These are phyloP conservation scores for Bibio marci DNA, from an alignment of 2,888 invertebrate genomes.

Conservation along the genomic window DNA sequence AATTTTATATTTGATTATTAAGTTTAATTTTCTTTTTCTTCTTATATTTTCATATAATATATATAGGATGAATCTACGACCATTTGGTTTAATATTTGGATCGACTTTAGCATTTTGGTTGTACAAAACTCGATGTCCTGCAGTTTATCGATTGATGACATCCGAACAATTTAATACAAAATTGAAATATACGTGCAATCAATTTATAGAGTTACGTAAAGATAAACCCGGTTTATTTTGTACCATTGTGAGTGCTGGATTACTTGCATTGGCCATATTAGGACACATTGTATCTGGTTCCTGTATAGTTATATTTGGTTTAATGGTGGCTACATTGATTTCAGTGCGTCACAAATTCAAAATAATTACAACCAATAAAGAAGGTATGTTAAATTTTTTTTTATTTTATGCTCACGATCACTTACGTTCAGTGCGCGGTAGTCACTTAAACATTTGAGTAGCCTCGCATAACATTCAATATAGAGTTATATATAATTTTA, in stretches of 20 bases:
- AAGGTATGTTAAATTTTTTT: constrained; percentile 14
- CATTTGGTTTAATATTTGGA: constrained; percentile 22
- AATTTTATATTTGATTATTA: no score
- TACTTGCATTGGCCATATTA: constrained; percentile 19
- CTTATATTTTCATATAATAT: no score
- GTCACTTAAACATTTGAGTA: no score
- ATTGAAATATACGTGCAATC: constrained; percentile 12
- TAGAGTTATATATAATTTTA: no score
- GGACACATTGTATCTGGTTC: constrained; percentile 24
- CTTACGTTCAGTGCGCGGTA: no score
- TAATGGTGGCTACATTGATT: constrained; percentile 19
- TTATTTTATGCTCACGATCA: background rate
- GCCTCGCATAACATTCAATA: no score
- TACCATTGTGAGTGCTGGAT: constrained; percentile 13
- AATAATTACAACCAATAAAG: constrained; percentile 19
- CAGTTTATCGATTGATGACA: constrained; percentile 17
- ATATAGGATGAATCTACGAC: constrained; percentile 22
- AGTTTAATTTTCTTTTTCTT: no score
- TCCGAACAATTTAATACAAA: constrained; percentile 20
- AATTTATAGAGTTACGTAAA: constrained; percentile 15
- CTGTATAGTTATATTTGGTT: constrained; percentile 17
- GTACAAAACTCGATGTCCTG: constrained; percentile 16
- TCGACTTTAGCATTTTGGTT: constrained; percentile 20
- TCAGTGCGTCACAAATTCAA: constrained; percentile 24
- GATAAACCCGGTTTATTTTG: constrained; percentile 21